These are phyloP conservation scores for Neoniphon sammara DNA, from an alignment of 2,797 vertebrate species.

Conservation along the genomic window DNA sequence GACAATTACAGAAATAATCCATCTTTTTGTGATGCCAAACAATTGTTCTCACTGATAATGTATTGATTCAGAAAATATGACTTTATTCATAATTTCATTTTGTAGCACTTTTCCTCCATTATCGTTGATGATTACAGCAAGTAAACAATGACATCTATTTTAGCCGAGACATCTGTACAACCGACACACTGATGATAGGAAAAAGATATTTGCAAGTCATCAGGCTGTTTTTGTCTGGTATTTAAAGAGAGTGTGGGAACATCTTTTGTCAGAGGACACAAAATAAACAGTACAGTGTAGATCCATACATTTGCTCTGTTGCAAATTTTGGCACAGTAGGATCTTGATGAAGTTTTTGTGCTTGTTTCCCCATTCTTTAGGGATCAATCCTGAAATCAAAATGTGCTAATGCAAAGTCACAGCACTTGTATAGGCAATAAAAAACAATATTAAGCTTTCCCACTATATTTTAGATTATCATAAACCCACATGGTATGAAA, in stretches of 20 bases:
- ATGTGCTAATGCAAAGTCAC: slow-evolving; percentile 29
- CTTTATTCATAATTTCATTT: slow-evolving; percentile 45
- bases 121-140: slow-evolving; percentile 21
- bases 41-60: slow-evolving; percentile 38
- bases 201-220: slow-evolving; percentile 7
- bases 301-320: neutral
- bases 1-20: slow-evolving; percentile 46
- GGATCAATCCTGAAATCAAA: slow-evolving; percentile 35
- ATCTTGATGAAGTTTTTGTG: slow-evolving; percentile 1
- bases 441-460: slow-evolving; percentile 55
- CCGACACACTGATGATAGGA: neutral
- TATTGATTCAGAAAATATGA: slow-evolving; percentile 46
- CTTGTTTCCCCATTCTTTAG: slow-evolving; percentile 8
- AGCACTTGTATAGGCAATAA: slow-evolving; percentile 40
- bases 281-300: neutral
- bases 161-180: neutral
- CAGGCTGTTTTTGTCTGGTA: slow-evolving; percentile 5
- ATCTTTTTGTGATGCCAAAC: slow-evolving; percentile 25
- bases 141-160: slow-evolving; percentile 8
- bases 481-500: slow-evolving; percentile 49
- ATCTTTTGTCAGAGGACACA: slow-evolving; percentile 13
- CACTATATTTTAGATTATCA: slow-evolving; percentile 57
- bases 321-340: neutral
- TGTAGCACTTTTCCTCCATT: slow-evolving; percentile 1
- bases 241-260: neutral